A percentile compares a stretch with the other conserved stretches of the same genome.
Conservation (phyloP, 2,888 invertebrate genomes). For the Monochamus alternatus region DNA sequence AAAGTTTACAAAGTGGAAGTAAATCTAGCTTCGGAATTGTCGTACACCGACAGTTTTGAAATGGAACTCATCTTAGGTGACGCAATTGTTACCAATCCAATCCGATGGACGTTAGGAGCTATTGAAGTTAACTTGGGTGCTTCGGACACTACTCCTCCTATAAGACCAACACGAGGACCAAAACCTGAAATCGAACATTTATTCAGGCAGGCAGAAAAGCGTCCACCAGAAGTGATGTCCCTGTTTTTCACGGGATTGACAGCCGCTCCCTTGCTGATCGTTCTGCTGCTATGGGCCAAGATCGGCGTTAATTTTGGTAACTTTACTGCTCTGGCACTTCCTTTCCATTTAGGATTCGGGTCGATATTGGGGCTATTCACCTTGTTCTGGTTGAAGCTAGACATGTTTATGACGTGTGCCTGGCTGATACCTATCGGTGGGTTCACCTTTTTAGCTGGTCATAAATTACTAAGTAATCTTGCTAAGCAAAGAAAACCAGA, state of each 20-base stretch:
- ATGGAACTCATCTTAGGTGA: conserved; percentile 93
- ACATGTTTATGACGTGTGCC: conserved; percentile 97
- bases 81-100: conserved; percentile 89
- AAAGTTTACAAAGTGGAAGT: conserved; percentile 92
- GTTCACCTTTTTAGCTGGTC: conserved; percentile 94
- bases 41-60: conserved; percentile 84
- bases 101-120: conserved; percentile 89
- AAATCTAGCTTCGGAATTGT: conserved; percentile 85
- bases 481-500: conserved; percentile 69
- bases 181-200: conserved; percentile 81
- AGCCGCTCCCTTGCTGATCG: conserved; percentile 85
- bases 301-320: conserved; percentile 90
- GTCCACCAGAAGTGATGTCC: conserved; percentile 91
- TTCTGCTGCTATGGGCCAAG: conserved; percentile 89
- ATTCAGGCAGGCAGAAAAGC: conserved; percentile 93
- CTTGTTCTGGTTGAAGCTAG: conserved; percentile 92
- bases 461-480: conserved; percentile 89
- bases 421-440: conserved; percentile 89
- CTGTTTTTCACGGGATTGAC: conserved; percentile 91
- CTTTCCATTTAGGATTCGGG: conserved; percentile 93
- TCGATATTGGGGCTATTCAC: conserved; percentile 91
- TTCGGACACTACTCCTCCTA: conserved; percentile 47
- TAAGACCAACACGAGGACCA: conserved; percentile 68
- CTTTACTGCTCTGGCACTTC: conserved; percentile 87
- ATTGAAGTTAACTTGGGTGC: conserved; percentile 80